These are phyloP conservation scores for Aldabrachelys gigantea DNA, from an alignment of 2,113 vertebrate genomes.

Conservation along the genomic window DNA sequence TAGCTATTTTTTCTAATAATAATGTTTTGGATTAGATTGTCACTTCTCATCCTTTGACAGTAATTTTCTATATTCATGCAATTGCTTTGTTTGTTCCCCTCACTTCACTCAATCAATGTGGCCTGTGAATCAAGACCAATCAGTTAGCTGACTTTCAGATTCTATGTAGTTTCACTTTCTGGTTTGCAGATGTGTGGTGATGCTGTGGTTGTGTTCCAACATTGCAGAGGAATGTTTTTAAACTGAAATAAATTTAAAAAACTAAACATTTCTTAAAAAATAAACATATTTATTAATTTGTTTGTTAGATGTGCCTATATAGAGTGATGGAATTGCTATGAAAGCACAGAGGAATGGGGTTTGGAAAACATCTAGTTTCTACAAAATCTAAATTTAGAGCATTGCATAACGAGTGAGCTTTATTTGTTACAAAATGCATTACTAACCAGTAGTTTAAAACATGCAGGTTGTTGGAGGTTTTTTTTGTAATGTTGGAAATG, in stretches of 20 bases:
- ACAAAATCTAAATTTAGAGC: neutral
- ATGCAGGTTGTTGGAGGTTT: too few relatives aligned
- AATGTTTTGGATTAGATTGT: rapidly evolving
- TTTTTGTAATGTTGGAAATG: conserved; percentile 37
- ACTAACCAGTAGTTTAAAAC: neutral
- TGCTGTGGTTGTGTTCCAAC: neutral
- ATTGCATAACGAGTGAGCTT: neutral
- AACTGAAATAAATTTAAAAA: neutral
- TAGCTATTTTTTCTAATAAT: neutral
- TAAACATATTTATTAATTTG: neutral
- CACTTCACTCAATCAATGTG: neutral
- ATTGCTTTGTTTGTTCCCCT: neutral
- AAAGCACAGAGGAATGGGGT: neutral
- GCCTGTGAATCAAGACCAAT: neutral
- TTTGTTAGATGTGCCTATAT: neutral
- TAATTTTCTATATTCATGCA: neutral
- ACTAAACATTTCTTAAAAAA: neutral
- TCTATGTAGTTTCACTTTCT: neutral
- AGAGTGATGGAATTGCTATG: neutral
- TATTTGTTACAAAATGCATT: neutral
- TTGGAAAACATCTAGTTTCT: neutral
- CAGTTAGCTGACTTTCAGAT: neutral
- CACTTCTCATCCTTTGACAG: neutral
- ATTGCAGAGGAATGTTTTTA: neutral
- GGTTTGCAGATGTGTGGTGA: neutral